Base-by-base conservation (phyloP, 2,113 vertebrate genomes). In the cat (Felis catus) region DNA sequence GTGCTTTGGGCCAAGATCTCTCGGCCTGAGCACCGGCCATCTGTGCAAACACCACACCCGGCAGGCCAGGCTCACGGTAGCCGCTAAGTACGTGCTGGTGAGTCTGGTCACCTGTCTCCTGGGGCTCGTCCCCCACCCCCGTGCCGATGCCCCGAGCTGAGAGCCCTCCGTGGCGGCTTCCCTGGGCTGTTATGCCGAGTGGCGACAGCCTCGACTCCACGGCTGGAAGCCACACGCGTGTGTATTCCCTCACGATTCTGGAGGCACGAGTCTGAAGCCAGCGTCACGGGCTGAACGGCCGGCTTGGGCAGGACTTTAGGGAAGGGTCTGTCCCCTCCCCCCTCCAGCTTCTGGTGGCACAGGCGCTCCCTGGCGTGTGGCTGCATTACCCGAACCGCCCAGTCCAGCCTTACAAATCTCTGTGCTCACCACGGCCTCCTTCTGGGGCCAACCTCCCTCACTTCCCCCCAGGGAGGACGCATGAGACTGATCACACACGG, bases 301-400 rank as follows among this genome's bases (percentile, higher is more conserved):
- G 5, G 9, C 3, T 4, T 0, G 0, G 6, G 16, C 33, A 6
- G 45, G 18, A 36, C 36, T 58, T 5, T 12, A 2, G 33, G 18
- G 3, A 11, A 76, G 25, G 19, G 58, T 5, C 51, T 10, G 31
- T 36, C 27, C 19, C 48, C 25, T 25, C 19, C 36, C 19, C 19
- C 29, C 33, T 58, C 8, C 27, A 27, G 29, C 51, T 33, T 10
- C 36, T 4, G 3, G 63, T 6, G 89, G 7, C 19, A 45, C 0
- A 11, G 19, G 3, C 3, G 0, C 23, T 12, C 78, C 5, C 4
- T 4, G 9, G 55, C 55, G 1, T 58, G 19, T 21, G 55, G 55
- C 55, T 58, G 19, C 19, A 7, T 70, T 19, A 16, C 51, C 23
- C 11, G 1, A 2, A 33, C 66, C 61, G 9, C 19, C 18, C 65